These are phyloP conservation scores for Hipposideros larvatus DNA, from an alignment of 2,797 vertebrate species.

Conservation along the genomic window DNA sequence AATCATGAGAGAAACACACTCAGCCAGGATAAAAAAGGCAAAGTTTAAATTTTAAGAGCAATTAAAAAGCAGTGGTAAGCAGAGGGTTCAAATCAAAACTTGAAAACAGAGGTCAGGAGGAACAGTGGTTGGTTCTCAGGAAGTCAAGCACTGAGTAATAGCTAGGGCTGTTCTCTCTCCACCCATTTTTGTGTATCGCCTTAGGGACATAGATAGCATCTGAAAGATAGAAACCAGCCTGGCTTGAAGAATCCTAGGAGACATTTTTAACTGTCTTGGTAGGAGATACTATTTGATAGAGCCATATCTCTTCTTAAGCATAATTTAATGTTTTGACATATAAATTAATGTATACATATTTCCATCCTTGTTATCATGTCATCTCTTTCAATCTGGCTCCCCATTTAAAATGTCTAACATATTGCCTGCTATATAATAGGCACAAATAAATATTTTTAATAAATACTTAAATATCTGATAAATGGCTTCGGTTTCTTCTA, in stretches of 20 bases:
- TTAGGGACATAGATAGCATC: not conserved
- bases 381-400: not conserved
- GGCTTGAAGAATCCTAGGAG: not conserved
- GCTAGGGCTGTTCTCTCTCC: not conserved
- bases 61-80: not conserved
- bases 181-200: not conserved
- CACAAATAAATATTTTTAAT: not conserved
- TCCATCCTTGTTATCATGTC: not conserved
- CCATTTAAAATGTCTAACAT: not conserved
- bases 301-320: not conserved
- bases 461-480: conserved; percentile 20
- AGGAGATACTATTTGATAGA: not conserved
- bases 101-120: not conserved
- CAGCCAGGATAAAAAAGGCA: not conserved
- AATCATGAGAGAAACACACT: not conserved
- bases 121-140: not conserved
- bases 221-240: not conserved
- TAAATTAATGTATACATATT: not conserved
- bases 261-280: not conserved
- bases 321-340: conserved; percentile 2
- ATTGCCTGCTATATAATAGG: not conserved
- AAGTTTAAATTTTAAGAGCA: not conserved
- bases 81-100: not conserved
- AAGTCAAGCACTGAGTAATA: not conserved
- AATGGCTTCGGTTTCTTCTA: not conserved